Percentiles rank a stretch among this genome's conserved stretches.
phyloP scores from a whole-genome alignment of 2,797 vertebrate genomes.

The Anabas testudineus region DNA sequence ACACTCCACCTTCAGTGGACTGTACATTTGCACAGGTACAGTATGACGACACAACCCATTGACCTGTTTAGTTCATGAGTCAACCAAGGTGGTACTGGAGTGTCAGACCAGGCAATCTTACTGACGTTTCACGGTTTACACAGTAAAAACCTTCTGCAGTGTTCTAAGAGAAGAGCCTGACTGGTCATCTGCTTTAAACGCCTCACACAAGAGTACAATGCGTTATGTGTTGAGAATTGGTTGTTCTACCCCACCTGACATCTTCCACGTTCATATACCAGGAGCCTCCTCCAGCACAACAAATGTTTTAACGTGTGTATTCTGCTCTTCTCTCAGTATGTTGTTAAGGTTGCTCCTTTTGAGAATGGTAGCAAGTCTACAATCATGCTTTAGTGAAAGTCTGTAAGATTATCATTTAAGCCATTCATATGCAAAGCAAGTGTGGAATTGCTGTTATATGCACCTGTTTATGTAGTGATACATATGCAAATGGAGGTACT shows the following conservation, averaged over 20 bases:
- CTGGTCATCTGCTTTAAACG: not conserved
- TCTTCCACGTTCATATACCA: conserved; percentile 9
- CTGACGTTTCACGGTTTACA: not conserved
- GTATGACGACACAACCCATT: not conserved
- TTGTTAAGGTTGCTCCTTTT: conserved; percentile 27
- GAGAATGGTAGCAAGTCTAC: conserved; percentile 6
- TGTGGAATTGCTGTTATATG: conserved; percentile 23
- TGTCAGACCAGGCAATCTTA: not conserved
- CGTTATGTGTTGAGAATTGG: conserved; percentile 4
- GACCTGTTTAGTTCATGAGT: not conserved
- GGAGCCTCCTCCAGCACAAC: conserved; percentile 10
- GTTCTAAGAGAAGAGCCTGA: not conserved
- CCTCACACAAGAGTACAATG: not conserved
- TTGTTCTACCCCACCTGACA: not conserved
- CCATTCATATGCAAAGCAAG: conserved; percentile 62
- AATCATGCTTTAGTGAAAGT: conserved; percentile 32
- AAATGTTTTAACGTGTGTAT: too few species aligned
- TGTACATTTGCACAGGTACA: not conserved
- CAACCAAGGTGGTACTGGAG: not conserved
- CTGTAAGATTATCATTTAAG: conserved; percentile 36
- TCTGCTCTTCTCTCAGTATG: conserved; percentile 1
- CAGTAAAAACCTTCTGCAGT: not conserved
- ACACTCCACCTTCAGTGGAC: too few species aligned
- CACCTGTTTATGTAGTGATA: conserved; percentile 44
- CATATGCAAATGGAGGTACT: conserved; percentile 49